Conservation (phyloP, 1,140 invertebrate species). For the Tetramorium alpestre region DNA sequence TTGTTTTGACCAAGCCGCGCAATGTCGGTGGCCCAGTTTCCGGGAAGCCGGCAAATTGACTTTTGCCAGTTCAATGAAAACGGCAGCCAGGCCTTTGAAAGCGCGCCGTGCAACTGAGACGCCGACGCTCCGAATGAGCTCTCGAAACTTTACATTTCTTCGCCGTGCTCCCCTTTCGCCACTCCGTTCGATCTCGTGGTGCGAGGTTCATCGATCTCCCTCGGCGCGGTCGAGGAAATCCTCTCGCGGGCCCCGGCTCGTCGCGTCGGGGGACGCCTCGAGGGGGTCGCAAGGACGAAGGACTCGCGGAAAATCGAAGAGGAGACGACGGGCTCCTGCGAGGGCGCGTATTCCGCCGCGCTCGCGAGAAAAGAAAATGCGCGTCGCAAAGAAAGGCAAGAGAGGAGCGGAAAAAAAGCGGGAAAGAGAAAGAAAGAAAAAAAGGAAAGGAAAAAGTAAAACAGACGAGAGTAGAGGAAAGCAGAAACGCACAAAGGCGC, state of each 20-base stretch:
- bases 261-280: constrained; percentile 39
- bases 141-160: constrained; percentile 66
- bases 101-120: constrained; percentile 55
- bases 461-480: neutral
- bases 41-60: constrained; percentile 52
- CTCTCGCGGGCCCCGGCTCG: neutral
- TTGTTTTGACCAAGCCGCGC: constrained; percentile 19
- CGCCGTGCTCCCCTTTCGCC: constrained; percentile 19
- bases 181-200: constrained; percentile 29
- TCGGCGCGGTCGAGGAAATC: constrained; percentile 32
- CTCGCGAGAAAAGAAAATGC: constrained; percentile 42
- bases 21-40: constrained; percentile 61
- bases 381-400: constrained; percentile 19
- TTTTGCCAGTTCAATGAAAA: constrained; percentile 62
- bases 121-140: constrained; percentile 48
- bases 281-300: constrained; percentile 38
- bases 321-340: neutral
- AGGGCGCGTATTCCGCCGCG: constrained; percentile 18
- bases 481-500: constrained; percentile 45
- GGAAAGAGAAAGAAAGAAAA: neutral
- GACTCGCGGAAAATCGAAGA: constrained; percentile 45
- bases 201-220: constrained; percentile 50
- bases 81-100: constrained; percentile 43
- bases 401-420: neutral
- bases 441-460: neutral